Conservation (phyloP, 2,888 invertebrate species). For the Troglohyphantes excavatus region DNA sequence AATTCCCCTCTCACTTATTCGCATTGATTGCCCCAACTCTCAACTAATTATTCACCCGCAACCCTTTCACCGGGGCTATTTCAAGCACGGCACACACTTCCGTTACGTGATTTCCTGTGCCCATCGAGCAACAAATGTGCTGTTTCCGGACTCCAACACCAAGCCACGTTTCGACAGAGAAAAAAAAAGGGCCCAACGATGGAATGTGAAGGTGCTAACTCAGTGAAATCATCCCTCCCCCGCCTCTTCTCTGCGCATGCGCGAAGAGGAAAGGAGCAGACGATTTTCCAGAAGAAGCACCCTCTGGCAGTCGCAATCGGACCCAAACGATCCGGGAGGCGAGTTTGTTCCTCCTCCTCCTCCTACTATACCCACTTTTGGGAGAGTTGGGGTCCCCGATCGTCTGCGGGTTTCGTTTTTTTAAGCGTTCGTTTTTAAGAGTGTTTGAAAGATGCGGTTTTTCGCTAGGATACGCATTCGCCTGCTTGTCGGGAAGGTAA, state of each 20-base stretch:
- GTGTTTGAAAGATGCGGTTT: conserved; percentile 41
- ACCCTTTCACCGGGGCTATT: neutral
- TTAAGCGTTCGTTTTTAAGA: neutral
- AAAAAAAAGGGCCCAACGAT: neutral
- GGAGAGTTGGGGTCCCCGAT: neutral
- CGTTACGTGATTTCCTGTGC: neutral
- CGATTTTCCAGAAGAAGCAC: conserved; percentile 14
- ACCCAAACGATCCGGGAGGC: conserved; percentile 37
- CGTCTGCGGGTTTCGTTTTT: neutral
- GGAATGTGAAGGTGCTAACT: neutral
- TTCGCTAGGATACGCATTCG: conserved; percentile 69
- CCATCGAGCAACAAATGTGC: neutral
- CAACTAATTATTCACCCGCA: neutral
- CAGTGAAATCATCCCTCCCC: neutral
- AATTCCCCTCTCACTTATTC: too few species aligned
- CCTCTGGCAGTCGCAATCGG: conserved; percentile 39
- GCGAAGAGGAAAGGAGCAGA: neutral
- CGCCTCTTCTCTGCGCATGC: conserved; percentile 21
- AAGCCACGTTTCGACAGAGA: neutral
- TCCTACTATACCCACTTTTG: neutral
- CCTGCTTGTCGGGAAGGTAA: conserved; percentile 62
- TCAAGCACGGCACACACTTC: neutral
- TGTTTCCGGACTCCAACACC: neutral
- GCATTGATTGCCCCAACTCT: neutral
- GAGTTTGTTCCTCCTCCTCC: neutral